Conservation (phyloP, 2,797 vertebrate genomes). For the Denticeps clupeoides region DNA sequence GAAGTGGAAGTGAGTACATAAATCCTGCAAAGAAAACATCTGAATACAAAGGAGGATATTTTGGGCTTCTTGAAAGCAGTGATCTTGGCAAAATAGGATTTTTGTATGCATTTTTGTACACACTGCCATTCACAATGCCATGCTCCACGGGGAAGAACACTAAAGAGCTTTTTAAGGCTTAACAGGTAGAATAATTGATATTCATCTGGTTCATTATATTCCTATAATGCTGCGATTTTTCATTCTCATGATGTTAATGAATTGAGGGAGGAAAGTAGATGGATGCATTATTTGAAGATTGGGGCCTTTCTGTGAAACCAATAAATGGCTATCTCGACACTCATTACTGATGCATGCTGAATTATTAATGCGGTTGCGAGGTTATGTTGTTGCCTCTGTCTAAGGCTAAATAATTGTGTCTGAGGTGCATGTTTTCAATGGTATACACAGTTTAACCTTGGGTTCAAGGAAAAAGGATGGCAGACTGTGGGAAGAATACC, state of each 20-base stretch:
- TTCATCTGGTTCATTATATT: neutral
- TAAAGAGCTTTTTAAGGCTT: too few species aligned
- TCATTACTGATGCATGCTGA: constrained; percentile 21
- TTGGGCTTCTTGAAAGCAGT: too few species aligned
- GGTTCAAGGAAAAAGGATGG: constrained; percentile 30
- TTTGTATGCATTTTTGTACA: too few species aligned
- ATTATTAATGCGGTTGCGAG: constrained; percentile 28
- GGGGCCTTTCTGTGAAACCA: constrained; percentile 9
- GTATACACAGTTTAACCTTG: constrained; percentile 21
- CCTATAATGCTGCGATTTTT: neutral
- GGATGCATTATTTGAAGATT: constrained; percentile 2
- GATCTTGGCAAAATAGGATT: too few species aligned
- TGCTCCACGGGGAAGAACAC: too few species aligned
- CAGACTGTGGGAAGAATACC: constrained; percentile 19
- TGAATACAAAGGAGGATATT: too few species aligned
- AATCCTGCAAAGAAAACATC: too few species aligned
- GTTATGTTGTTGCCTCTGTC: constrained; percentile 14
- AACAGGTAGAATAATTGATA: too few species aligned
- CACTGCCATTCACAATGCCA: too few species aligned
- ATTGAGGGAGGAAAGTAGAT: neutral
- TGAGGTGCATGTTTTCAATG: constrained; percentile 24
- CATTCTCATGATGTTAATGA: neutral
- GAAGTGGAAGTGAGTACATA: too few species aligned
- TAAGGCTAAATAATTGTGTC: constrained; percentile 14
- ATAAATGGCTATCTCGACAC: constrained; percentile 12